Conservation (phyloP, 2,113 vertebrate species). For the Indicator maculatus region DNA sequence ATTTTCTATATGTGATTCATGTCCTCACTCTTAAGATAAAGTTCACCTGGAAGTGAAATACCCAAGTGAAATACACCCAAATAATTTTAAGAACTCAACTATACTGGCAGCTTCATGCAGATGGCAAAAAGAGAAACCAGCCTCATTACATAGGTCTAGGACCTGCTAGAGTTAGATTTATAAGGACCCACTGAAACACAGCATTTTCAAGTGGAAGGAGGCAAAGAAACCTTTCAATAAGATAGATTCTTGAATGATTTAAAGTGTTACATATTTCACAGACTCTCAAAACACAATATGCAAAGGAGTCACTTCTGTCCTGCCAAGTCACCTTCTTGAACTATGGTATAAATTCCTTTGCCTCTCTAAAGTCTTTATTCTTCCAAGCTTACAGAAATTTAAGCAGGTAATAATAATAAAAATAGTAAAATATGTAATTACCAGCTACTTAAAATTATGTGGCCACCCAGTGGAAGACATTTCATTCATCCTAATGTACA, state of each 20-base stretch:
- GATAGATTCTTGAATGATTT: background rate
- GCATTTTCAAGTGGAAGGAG: background rate
- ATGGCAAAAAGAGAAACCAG: background rate
- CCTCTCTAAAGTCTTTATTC: background rate
- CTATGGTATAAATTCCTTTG: background rate
- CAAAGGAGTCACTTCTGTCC: background rate
- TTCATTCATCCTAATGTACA: background rate
- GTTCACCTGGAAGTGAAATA: background rate
- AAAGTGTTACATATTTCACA: background rate
- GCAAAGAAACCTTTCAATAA: slow-evolving; percentile 1
- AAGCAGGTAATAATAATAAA: slow-evolving; percentile 20
- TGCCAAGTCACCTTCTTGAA: slow-evolving; percentile 8
- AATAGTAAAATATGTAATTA: slow-evolving; percentile 25
- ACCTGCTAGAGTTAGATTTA: background rate
- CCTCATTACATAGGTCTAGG: background rate
- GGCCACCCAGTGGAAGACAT: background rate
- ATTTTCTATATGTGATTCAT: background rate
- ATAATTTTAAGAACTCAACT: background rate
- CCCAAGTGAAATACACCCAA: background rate
- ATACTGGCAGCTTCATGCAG: background rate
- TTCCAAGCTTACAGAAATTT: slow-evolving; percentile 10
- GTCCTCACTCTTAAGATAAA: background rate
- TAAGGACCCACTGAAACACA: background rate
- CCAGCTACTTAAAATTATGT: background rate
- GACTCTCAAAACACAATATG: background rate